phyloP scores from a whole-genome alignment of 2,888 invertebrate genomes.

The Dicroscelio sp. region DNA sequence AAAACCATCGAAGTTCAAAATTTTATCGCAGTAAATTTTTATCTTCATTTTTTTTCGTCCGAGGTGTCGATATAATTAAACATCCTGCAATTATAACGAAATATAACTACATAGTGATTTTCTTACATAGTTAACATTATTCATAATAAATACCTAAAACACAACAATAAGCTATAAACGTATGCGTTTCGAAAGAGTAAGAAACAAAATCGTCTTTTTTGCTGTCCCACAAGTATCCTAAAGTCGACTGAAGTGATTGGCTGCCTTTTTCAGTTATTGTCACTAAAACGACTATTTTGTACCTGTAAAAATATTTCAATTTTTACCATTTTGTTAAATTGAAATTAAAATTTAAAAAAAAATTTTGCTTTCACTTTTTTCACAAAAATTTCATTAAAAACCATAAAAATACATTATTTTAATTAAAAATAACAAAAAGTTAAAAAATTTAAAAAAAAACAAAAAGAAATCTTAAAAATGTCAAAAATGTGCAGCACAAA shows the following conservation, averaged over 20 bases:
- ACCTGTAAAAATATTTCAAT: slow-evolving; percentile 91
- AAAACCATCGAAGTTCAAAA: too few species aligned
- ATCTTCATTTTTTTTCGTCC: too few species aligned
- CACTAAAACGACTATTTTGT: slow-evolving; percentile 93
- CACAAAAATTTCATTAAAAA: background rate
- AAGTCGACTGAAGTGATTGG: slow-evolving; percentile 93
- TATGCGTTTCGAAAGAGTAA: slow-evolving; percentile 93
- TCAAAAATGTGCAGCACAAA: too few species aligned
- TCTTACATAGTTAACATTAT: slow-evolving; percentile 90
- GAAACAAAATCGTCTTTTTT: slow-evolving; percentile 93
- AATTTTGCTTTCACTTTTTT: background rate
- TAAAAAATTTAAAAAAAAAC: too few species aligned
- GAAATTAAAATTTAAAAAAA: slow-evolving; percentile 17
- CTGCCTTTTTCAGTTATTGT: slow-evolving; percentile 94
- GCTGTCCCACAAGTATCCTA: slow-evolving; percentile 94
- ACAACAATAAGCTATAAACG: slow-evolving; percentile 93
- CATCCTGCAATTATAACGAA: too few species aligned
- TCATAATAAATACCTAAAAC: slow-evolving; percentile 95
- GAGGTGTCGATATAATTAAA: too few species aligned
- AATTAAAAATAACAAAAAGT: too few species aligned
- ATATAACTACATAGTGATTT: too few species aligned
- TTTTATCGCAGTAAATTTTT: too few species aligned
- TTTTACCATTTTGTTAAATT: too few species aligned
- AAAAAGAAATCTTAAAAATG: too few species aligned
- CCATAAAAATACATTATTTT: too few species aligned